These are phyloP conservation scores for Dimorphilus gyrociliatus DNA, from an alignment of 2,888 invertebrate species.

Conservation along the genomic window DNA sequence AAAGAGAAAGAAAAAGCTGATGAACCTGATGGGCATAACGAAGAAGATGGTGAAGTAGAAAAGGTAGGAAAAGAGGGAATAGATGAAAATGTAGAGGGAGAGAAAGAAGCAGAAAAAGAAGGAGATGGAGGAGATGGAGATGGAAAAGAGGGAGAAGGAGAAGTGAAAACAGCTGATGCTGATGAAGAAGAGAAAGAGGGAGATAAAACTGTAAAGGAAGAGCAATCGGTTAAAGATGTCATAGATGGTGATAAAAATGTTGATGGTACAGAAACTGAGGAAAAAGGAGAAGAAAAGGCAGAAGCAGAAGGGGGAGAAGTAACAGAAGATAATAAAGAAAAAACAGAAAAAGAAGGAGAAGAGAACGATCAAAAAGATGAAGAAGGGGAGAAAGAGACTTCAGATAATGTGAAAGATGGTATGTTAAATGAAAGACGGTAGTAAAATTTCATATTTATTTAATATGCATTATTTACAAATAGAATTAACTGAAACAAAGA, in stretches of 20 bases:
- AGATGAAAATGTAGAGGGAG: not conserved
- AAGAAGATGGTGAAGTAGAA: too few relatives aligned
- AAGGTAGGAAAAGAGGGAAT: not conserved
- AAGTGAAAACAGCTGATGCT: conserved; percentile 3
- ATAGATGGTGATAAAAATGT: not conserved
- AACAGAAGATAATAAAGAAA: conserved; percentile 17
- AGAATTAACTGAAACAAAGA: too few relatives aligned
- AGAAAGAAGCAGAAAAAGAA: conserved; percentile 9
- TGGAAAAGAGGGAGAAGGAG: conserved; percentile 3
- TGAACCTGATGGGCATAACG: too few relatives aligned
- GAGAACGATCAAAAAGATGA: conserved; percentile 1
- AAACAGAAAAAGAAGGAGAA: conserved; percentile 18
- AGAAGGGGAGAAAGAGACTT: conserved; percentile 3
- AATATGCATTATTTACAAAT: too few relatives aligned
- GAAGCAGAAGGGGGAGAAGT: conserved; percentile 15
- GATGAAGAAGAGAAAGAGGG: conserved; percentile 1
- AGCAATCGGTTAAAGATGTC: not conserved
- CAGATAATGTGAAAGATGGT: not conserved
- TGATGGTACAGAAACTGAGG: not conserved
- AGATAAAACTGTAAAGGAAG: not conserved
- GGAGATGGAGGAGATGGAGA: conserved; percentile 1
- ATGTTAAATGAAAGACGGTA: conserved; percentile 2
- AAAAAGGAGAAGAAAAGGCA: conserved; percentile 4
- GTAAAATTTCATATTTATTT: too few relatives aligned
- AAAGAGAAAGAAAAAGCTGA: too few relatives aligned